Evolutionary conservation across 2,797 vertebrate species (phyloP).

Genomic region (Myoxocephalus aenaeus): DNA sequence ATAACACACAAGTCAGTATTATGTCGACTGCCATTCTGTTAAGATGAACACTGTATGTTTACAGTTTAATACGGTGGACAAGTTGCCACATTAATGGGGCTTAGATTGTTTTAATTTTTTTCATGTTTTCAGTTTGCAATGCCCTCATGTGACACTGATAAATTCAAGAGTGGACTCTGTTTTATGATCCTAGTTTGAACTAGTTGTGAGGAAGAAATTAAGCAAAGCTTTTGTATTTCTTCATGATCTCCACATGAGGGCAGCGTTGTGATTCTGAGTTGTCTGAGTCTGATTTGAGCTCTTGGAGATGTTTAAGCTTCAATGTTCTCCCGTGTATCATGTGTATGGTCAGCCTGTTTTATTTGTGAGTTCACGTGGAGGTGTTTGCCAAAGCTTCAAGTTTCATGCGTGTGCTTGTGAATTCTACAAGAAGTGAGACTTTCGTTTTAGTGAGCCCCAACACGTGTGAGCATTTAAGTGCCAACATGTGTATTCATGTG

Average conservation of each 20-base stretch:
- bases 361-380: neutral
- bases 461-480: constrained; percentile 55
- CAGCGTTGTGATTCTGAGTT: constrained; percentile 41
- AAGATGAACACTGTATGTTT: neutral
- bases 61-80: neutral
- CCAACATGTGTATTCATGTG: constrained; percentile 48
- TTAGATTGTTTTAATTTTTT: neutral
- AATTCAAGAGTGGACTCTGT: neutral
- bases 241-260: constrained; percentile 48
- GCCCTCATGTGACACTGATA: neutral
- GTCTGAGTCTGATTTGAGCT: neutral
- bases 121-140: neutral
- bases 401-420: neutral
- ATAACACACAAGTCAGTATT: neutral
- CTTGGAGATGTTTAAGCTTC: neutral
- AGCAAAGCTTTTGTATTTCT: neutral
- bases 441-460: constrained; percentile 23
- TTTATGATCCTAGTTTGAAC: neutral
- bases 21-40: neutral
- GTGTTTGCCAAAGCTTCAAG: neutral
- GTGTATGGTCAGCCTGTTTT: constrained; percentile 4
- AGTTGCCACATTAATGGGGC: neutral
- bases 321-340: neutral
- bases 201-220: neutral
- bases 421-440: neutral